These are phyloP conservation scores for Teleiodes luculella DNA, from an alignment of 2,888 invertebrate species.

Conservation along the genomic window DNA sequence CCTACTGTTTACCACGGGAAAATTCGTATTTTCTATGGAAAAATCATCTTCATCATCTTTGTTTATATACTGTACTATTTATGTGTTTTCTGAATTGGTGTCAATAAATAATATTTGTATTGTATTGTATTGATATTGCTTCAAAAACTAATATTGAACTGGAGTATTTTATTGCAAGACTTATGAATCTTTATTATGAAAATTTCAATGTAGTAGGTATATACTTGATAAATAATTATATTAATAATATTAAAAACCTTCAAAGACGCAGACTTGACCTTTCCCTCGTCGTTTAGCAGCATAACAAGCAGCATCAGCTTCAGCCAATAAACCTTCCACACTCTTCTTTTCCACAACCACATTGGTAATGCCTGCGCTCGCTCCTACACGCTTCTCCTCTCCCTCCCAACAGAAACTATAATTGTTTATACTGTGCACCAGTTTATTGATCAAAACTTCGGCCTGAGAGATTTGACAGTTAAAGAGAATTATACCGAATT, in stretches of 20 bases:
- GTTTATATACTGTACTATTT: no score
- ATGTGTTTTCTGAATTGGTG: no score
- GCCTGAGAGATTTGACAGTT: not conserved
- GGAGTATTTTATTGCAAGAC: no score
- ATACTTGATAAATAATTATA: not conserved
- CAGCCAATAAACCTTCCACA: not conserved
- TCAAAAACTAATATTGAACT: no score
- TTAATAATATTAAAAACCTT: not conserved
- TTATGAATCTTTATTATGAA: no score
- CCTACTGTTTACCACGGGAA: no score
- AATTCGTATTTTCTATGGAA: no score
- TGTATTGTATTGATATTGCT: no score
- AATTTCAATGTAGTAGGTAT: not conserved
- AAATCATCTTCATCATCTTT: no score
- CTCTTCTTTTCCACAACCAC: not conserved
- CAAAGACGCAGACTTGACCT: not conserved
- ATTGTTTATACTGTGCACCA: not conserved
- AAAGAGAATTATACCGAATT: not conserved
- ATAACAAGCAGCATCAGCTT: not conserved
- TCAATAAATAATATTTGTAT: no score
- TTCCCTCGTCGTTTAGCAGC: not conserved
- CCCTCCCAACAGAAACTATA: not conserved
- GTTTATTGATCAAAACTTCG: not conserved
- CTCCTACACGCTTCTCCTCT: not conserved
- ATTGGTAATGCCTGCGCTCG: not conserved